phyloP scores from a whole-genome alignment of 2,113 vertebrate genomes.

The Hyperopisus bebe region DNA sequence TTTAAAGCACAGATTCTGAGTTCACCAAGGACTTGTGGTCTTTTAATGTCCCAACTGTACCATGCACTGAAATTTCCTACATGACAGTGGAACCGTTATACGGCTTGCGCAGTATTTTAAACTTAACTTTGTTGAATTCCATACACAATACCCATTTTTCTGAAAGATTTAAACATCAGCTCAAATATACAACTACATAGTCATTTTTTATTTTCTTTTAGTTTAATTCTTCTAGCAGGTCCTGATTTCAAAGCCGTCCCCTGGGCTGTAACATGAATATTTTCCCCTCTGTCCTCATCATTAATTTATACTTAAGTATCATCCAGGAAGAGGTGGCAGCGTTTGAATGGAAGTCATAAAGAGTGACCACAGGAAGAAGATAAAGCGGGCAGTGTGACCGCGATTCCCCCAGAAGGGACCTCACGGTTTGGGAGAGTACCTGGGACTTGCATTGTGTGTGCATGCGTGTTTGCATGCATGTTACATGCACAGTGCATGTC shows the following conservation, averaged over 20 bases:
- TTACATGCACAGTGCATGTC: neutral
- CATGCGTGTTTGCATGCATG: neutral
- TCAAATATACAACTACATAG: slow-evolving; percentile 56
- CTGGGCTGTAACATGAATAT: slow-evolving; percentile 74
- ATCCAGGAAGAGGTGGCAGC: slow-evolving; percentile 54
- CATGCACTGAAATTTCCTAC: neutral
- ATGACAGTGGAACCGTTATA: neutral
- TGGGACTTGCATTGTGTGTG: neutral
- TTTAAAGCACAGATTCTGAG: neutral
- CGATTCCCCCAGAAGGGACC: slow-evolving; percentile 27
- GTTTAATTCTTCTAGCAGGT: slow-evolving; percentile 72
- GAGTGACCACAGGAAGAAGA: slow-evolving; percentile 36
- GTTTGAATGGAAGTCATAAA: slow-evolving; percentile 70
- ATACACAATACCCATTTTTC: slow-evolving; percentile 36
- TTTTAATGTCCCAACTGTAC: neutral
- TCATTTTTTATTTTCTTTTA: slow-evolving; percentile 51
- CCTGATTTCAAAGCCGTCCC: slow-evolving; percentile 72
- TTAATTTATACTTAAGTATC: slow-evolving; percentile 75
- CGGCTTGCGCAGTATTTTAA: neutral
- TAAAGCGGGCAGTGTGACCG: slow-evolving; percentile 23
- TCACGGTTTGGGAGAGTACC: neutral
- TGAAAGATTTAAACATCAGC: slow-evolving; percentile 53
- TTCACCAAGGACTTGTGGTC: neutral
- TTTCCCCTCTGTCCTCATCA: slow-evolving; percentile 72
- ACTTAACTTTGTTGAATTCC: slow-evolving; percentile 27